phyloP scores from a whole-genome alignment of 1,140 invertebrate species.

The Drosophila elegans region DNA sequence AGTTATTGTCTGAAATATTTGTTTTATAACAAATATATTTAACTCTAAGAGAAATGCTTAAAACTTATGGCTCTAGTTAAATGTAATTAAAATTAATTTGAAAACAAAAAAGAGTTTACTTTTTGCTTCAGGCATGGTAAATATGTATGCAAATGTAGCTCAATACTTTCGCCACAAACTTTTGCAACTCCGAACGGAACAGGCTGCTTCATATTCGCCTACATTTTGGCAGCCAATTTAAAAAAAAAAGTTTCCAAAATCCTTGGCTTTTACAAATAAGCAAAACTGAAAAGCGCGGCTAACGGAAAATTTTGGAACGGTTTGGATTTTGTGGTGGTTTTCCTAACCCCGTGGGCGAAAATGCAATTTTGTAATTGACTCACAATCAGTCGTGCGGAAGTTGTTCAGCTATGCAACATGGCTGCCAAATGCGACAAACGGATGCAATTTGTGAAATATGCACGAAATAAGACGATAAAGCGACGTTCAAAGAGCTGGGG shows the following conservation, averaged over 20 bases:
- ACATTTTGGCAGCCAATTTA: constrained; percentile 25
- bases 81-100: background rate
- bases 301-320: background rate
- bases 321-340: background rate
- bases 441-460: constrained; percentile 65
- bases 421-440: constrained; percentile 63
- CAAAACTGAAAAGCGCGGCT: constrained; percentile 3
- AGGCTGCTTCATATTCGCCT: constrained; percentile 18
- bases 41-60: too few relatives aligned
- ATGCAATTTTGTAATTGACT: constrained; percentile 65
- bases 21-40: too few relatives aligned
- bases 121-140: background rate
- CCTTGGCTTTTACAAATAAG: constrained; percentile 40
- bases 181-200: constrained; percentile 2
- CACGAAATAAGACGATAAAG: constrained; percentile 50
- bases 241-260: constrained; percentile 14
- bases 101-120: background rate
- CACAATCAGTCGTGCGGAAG: constrained; percentile 59
- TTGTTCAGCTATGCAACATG: constrained; percentile 60
- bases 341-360: constrained; percentile 11
- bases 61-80: background rate
- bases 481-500: constrained; percentile 7
- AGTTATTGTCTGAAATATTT: too few relatives aligned
- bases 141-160: background rate
- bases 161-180: background rate